Conservation (phyloP, 2,888 invertebrate species). For the Uropetala carovei region DNA sequence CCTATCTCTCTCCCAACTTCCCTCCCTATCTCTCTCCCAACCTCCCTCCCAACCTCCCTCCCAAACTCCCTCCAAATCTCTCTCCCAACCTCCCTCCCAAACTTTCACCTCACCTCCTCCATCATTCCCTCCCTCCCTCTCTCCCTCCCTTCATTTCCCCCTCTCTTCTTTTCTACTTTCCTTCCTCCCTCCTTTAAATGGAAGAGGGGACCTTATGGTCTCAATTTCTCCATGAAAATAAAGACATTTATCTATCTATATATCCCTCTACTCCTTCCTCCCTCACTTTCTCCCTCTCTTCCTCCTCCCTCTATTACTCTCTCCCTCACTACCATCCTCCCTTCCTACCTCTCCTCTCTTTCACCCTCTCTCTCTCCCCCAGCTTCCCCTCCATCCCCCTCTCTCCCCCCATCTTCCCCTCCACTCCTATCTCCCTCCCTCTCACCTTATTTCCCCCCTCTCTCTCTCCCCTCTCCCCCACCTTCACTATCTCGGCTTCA, state of each 20-base stretch:
- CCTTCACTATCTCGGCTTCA: no score
- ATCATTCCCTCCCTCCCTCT: not conserved
- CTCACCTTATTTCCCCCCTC: not conserved
- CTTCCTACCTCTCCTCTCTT: not conserved
- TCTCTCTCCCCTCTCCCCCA: no score
- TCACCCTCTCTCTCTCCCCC: not conserved
- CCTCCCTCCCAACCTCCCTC: not conserved
- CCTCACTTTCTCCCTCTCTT: not conserved
- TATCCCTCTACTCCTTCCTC: not conserved
- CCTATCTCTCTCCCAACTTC: not conserved
- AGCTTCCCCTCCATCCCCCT: not conserved
- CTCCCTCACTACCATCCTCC: not conserved
- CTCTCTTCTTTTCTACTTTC: not conserved
- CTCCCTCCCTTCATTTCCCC: conserved; percentile 1
- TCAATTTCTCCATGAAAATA: no score
- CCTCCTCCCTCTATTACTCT: not conserved
- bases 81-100: not conserved
- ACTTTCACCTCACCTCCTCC: no score
- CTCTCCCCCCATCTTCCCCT: not conserved
- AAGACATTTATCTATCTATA: no score
- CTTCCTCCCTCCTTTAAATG: no score
- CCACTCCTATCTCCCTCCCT: not conserved
- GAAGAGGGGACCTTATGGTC: no score
- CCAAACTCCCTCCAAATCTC: not conserved
- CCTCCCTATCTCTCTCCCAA: not conserved